phyloP scores from a whole-genome alignment of 2,113 vertebrate genomes.

The Malurus alboscapulatus region DNA sequence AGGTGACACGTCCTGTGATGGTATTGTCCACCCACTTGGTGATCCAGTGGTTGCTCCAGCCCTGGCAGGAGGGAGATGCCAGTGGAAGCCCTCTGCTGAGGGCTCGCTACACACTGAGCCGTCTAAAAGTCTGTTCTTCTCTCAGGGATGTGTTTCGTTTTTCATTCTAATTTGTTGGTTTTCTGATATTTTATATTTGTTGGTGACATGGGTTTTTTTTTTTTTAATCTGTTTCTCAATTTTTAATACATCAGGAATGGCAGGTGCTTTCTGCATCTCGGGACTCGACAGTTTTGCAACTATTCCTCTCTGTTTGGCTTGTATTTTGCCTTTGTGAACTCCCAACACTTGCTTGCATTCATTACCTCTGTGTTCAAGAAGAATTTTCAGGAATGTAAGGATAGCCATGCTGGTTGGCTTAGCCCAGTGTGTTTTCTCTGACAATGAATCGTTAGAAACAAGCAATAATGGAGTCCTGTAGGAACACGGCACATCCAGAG shows the following conservation, averaged over 20 bases:
- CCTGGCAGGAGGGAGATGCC: neutral
- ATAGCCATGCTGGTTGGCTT: neutral
- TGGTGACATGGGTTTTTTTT: neutral
- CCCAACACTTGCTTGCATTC: neutral
- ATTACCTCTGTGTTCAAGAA: neutral
- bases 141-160: neutral
- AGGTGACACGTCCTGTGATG: fast-evolving
- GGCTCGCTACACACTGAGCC: fast-evolving
- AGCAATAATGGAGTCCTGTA: neutral
- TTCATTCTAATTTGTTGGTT: neutral
- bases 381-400: neutral
- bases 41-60: neutral
- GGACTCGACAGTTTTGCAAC: neutral
- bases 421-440: neutral
- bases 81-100: fast-evolving
- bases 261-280: neutral
- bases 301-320: neutral
- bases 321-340: neutral
- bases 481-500: neutral
- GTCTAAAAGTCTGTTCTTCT: neutral
- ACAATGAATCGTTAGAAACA: neutral
- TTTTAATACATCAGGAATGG: neutral
- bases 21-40: neutral
- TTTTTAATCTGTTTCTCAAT: neutral
- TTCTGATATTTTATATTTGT: neutral